Evolutionary conservation across 2,113 vertebrate species (phyloP).

Genomic region (Oriolus oriolus): DNA sequence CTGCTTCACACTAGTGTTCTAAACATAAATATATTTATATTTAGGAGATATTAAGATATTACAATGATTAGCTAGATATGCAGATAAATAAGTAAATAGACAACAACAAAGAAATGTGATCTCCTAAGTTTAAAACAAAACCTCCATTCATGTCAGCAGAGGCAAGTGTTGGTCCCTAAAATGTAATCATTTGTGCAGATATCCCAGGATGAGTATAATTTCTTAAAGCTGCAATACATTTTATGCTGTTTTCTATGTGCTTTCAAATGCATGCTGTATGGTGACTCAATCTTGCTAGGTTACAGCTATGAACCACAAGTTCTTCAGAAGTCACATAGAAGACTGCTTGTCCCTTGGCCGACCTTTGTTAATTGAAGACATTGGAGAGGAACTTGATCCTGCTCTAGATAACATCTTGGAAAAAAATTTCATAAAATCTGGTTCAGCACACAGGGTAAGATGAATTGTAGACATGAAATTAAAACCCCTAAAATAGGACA

Average conservation of each 20-base stretch:
- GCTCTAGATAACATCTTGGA: constrained; percentile 83
- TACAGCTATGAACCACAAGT: constrained; percentile 81
- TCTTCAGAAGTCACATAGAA: constrained; percentile 81
- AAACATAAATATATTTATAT: neutral
- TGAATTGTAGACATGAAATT: neutral
- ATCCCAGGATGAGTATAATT: neutral
- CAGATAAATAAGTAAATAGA: neutral
- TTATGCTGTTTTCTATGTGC: neutral
- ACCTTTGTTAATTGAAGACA: constrained; percentile 82
- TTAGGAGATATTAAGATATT: neutral
- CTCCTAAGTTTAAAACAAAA: neutral
- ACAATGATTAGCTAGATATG: neutral
- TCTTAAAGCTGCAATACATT: neutral
- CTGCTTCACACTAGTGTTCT: neutral
- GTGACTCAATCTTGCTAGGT: constrained; percentile 63
- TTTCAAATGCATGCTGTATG: neutral
- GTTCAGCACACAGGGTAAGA: constrained; percentile 79
- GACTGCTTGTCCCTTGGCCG: constrained; percentile 78
- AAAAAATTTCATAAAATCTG: constrained; percentile 86
- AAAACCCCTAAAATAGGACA: neutral
- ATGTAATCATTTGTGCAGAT: neutral
- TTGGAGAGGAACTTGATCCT: constrained; percentile 85
- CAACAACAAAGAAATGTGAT: neutral
- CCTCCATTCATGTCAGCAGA: neutral
- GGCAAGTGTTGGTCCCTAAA: neutral